These are phyloP conservation scores for Leptinotarsa juncta DNA, from an alignment of 2,888 invertebrate genomes.

Conservation along the genomic window DNA sequence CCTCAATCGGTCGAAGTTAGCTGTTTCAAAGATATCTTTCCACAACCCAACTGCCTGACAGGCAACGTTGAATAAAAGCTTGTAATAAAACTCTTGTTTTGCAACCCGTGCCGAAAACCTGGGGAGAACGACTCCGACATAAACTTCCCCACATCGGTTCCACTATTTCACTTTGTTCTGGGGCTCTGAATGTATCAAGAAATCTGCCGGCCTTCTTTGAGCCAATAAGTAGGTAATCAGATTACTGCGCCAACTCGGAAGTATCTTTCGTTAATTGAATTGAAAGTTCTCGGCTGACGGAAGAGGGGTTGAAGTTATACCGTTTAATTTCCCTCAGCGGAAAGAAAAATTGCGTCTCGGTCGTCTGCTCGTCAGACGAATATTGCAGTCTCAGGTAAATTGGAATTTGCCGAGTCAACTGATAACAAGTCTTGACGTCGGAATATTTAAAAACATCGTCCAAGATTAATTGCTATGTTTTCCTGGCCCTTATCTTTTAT, in stretches of 20 bases:
- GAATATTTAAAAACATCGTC: too few species aligned
- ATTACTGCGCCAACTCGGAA: constrained; percentile 1
- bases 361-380: background rate
- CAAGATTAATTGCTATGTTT: too few species aligned
- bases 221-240: constrained; percentile 10
- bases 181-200: background rate
- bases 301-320: background rate
- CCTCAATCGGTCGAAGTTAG: too few species aligned
- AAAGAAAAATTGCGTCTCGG: background rate
- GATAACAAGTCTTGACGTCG: too few species aligned
- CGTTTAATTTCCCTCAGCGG: constrained; percentile 1
- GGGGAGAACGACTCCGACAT: too few species aligned
- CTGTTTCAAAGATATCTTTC: too few species aligned
- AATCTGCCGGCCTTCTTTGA: background rate
- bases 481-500: too few species aligned
- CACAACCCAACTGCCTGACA: too few species aligned
- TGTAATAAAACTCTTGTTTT: too few species aligned
- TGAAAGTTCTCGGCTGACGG: background rate
- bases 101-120: too few species aligned
- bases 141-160: too few species aligned
- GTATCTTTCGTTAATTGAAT: constrained; percentile 12
- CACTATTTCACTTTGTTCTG: background rate
- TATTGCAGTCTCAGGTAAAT: background rate
- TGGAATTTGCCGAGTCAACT: background rate
- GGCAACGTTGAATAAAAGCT: too few species aligned